These are phyloP conservation scores for Ispidina picta DNA, from an alignment of 2,797 vertebrate genomes.

Conservation along the genomic window DNA sequence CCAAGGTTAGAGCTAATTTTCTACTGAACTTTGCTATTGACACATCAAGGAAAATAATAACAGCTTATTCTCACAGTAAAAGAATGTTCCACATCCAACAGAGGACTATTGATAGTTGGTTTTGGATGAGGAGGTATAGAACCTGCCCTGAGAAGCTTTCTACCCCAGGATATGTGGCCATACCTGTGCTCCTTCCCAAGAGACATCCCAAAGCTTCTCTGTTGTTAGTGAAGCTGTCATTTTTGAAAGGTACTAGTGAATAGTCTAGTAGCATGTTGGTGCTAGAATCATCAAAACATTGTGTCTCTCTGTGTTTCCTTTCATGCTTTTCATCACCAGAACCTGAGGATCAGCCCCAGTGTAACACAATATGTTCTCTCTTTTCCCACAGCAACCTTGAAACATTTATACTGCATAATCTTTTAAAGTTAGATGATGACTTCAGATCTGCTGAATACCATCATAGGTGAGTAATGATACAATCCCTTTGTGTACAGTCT, in stretches of 20 bases:
- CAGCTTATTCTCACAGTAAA: background rate
- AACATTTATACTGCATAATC: background rate
- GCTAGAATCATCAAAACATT: background rate
- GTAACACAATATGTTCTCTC: background rate
- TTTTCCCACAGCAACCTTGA: background rate
- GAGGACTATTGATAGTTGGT: background rate
- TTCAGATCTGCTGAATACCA: background rate
- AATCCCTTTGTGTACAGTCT: accelerated
- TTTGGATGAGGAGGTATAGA: background rate
- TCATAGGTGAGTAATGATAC: background rate
- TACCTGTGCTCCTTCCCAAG: accelerated
- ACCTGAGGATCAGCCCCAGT: background rate
- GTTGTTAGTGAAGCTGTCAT: accelerated
- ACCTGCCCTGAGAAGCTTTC: background rate
- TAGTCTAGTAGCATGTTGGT: background rate
- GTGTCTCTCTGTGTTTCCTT: background rate
- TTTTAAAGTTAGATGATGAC: background rate
- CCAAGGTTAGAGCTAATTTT: background rate
- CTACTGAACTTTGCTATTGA: background rate
- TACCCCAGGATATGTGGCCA: too few species aligned
- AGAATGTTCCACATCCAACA: background rate
- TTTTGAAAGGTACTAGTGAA: background rate
- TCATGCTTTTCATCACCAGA: background rate
- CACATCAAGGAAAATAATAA: background rate
- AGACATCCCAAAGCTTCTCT: background rate